Percentiles rank a stretch among this genome's conserved stretches.
Evolutionary conservation across 1,140 invertebrate species (phyloP).

Genomic region (Bursaphelenchus mucronatus): DNA sequence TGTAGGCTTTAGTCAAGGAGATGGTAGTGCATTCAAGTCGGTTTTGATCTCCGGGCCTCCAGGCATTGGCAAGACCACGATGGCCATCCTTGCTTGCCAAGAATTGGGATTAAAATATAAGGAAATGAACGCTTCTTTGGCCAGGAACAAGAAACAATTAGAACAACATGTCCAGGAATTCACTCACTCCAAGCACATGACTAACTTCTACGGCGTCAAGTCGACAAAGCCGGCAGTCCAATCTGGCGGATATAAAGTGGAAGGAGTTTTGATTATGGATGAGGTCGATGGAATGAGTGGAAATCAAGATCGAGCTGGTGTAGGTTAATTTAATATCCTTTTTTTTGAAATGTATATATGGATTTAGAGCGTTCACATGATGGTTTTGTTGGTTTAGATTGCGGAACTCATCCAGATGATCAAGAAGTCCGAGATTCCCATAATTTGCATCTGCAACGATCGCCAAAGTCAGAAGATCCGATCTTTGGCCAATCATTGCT

Average conservation of each 20-base stretch:
- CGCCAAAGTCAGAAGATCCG: slow-evolving; percentile 87
- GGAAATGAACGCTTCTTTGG: slow-evolving; percentile 70
- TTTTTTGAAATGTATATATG: slow-evolving; percentile 20
- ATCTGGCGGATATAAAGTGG: slow-evolving; percentile 29
- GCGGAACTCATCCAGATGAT: slow-evolving; percentile 84
- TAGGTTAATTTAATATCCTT: slow-evolving; percentile 66
- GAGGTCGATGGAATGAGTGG: slow-evolving; percentile 99
- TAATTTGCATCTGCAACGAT: slow-evolving; percentile 99
- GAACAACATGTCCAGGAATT: neutral
- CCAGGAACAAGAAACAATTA: slow-evolving; percentile 26
- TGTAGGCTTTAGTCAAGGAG: slow-evolving; percentile 32
- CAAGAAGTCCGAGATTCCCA: slow-evolving; percentile 80
- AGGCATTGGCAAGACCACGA: slow-evolving; percentile 64
- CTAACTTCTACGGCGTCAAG: neutral
- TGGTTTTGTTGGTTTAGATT: slow-evolving; percentile 39
- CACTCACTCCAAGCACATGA: neutral
- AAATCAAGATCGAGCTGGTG: slow-evolving; percentile 93
- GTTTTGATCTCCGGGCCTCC: slow-evolving; percentile 90
- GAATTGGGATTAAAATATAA: slow-evolving; percentile 75
- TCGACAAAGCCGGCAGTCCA: neutral
- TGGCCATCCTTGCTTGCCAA: slow-evolving; percentile 87
- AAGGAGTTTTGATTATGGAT: slow-evolving; percentile 94
- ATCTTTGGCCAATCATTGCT: slow-evolving; percentile 86
- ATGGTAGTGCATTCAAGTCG: slow-evolving; percentile 71
- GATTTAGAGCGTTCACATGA: neutral